These are phyloP conservation scores for Actinernus sp. DNA, from an alignment of 92 coral and sea anemone species.

Conservation along the genomic window DNA sequence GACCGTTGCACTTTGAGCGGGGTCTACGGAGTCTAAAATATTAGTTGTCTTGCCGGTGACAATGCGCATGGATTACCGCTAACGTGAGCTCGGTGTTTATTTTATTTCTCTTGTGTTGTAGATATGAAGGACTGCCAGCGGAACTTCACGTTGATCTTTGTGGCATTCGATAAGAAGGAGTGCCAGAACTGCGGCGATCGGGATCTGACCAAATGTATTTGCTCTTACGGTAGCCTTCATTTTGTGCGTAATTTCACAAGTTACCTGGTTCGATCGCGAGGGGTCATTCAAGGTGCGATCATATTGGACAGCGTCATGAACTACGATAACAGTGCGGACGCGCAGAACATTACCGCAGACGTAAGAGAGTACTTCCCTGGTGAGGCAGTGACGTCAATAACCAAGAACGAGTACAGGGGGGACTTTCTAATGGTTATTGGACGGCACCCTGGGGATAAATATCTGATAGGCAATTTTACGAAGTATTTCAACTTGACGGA, in stretches of 20 bases:
- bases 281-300: slow-evolving; percentile 60
- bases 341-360: not conserved
- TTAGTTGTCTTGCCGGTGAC: too few relatives aligned
- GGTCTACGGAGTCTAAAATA: too few relatives aligned
- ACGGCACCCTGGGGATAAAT: slow-evolving; percentile 1
- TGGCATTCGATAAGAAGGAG: slow-evolving; percentile 71
- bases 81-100: too few relatives aligned
- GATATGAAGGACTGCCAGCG: slow-evolving; percentile 11
- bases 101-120: not conserved
- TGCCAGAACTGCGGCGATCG: not conserved
- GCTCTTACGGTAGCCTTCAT: slow-evolving; percentile 41
- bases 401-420: slow-evolving; percentile 1
- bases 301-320: slow-evolving; percentile 69
- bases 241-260: slow-evolving; percentile 45
- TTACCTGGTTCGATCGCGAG: slow-evolving; percentile 17
- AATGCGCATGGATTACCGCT: too few relatives aligned
- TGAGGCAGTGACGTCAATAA: not conserved
- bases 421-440: slow-evolving; percentile 32
- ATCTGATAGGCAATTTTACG: not conserved
- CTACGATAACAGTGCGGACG: slow-evolving; percentile 18
- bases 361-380: not conserved
- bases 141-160: slow-evolving; percentile 56
- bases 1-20: too few relatives aligned
- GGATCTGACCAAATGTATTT: slow-evolving; percentile 18
- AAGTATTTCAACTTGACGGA: too few relatives aligned